Evolutionary conservation across 1,140 invertebrate species (phyloP), one percentile per base, ranked within the genome.

Genomic region (Papilio machaon): DNA sequence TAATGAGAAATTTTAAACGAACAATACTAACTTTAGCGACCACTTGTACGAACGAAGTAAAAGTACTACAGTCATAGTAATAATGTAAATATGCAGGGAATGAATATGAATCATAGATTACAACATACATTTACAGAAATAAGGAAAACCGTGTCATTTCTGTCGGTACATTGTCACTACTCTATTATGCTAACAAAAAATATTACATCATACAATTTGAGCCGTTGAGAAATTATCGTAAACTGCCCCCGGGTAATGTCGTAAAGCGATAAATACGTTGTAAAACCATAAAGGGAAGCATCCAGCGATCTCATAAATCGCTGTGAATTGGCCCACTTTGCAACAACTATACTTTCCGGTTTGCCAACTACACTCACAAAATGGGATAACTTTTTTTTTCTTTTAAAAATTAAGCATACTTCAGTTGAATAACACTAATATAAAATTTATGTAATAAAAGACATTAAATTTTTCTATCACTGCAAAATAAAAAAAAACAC

Each of bases 221-320:
- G 79, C 82, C 80, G 81, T 75, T 43, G 46, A 43, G 85, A 86
- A 88, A 91, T 91, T 90, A 91, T 89, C 89, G 89, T 90, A 90
- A 91, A 90, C 87, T 85, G 87, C 80, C 85, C 81, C 87, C 85
- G 58, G 54, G 90, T 89, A 87, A 87, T 80, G 87, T 88, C 90
- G 88, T 94, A 93, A 93, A 94, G 81, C 89, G 87, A 94, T 94
- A 92, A 93, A 92, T 94, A 92, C 90, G 91, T 86, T 91, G 89
- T 94, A 94, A 92, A 93, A 91, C 89, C 90, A 92, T 94, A 93
- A 94, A 92, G 84, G 87, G 85, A 87, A 87, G 89, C 90, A 89
- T 83, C 88, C 85, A 89, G 87, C 88, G 86, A 86, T 90, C 81
- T 85, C 91, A 90, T 93, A 94, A 92, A 93, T 94, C 90, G 82